Conservation (phyloP, 2,888 invertebrate genomes). For the Lasioglossum figueresi region DNA sequence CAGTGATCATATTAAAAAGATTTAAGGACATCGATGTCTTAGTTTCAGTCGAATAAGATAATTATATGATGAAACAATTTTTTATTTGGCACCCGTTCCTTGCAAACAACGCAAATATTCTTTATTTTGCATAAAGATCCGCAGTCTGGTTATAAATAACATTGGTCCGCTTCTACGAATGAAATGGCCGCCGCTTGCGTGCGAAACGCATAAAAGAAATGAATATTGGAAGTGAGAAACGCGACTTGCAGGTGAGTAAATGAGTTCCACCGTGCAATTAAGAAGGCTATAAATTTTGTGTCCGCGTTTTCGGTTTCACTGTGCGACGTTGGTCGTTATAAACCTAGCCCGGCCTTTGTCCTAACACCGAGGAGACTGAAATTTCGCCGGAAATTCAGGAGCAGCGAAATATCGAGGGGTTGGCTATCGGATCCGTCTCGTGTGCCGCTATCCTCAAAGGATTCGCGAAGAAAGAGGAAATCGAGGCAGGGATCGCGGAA, state of each 20-base stretch:
- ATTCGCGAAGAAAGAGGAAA: constrained; percentile 10
- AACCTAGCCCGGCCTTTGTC: not conserved
- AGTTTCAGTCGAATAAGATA: too few species aligned
- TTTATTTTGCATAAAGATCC: too few species aligned
- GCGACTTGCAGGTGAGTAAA: not conserved
- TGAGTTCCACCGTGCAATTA: not conserved
- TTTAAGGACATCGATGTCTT: too few species aligned
- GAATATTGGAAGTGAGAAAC: not conserved
- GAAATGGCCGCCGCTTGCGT: too few species aligned
- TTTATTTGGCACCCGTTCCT: too few species aligned
- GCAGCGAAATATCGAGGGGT: not conserved
- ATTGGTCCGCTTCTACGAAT: too few species aligned
- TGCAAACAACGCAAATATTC: too few species aligned
- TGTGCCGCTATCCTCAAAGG: constrained; percentile 33
- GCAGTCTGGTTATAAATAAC: too few species aligned
- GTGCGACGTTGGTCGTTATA: not conserved
- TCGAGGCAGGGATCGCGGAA: constrained; percentile 36
- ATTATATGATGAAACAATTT: too few species aligned
- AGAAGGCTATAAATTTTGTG: not conserved
- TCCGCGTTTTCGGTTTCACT: not conserved
- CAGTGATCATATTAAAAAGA: too few species aligned
- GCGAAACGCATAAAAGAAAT: not conserved
- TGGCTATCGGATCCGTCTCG: constrained; percentile 2
- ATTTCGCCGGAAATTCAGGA: constrained; percentile 36
- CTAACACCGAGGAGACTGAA: constrained; percentile 18